Conservation (phyloP, 2,888 invertebrate genomes). For the Drosophila kanekoi region DNA sequence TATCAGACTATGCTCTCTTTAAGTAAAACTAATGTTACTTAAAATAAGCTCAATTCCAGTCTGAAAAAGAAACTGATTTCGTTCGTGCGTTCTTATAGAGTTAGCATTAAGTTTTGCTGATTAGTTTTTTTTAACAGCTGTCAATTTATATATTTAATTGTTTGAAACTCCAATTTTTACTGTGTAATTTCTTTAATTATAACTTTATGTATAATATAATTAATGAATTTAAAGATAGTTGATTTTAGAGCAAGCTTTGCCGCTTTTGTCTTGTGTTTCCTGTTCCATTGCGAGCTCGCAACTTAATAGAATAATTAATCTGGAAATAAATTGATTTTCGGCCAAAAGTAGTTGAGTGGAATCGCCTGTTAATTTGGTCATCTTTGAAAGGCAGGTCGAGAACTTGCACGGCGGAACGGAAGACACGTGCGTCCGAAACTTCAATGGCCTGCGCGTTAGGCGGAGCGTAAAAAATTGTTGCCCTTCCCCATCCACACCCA, state of each 20-base stretch:
- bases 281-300: slow-evolving; percentile 4
- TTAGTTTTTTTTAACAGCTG: neutral
- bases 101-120: neutral
- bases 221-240: neutral
- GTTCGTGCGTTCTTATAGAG: neutral
- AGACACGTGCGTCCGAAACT: slow-evolving; percentile 51
- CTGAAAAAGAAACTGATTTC: too few relatives aligned
- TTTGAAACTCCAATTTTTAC: too few relatives aligned
- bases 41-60: too few relatives aligned
- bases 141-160: neutral
- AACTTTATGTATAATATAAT: neutral
- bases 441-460: slow-evolving; percentile 30
- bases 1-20: too few relatives aligned
- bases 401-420: slow-evolving; percentile 55
- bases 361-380: slow-evolving; percentile 51
- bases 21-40: too few relatives aligned
- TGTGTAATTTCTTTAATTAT: neutral
- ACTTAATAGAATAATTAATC: slow-evolving; percentile 21
- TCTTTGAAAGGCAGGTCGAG: slow-evolving; percentile 11
- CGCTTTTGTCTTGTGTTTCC: slow-evolving; percentile 26
- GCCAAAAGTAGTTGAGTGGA: slow-evolving; percentile 38
- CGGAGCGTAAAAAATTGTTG: slow-evolving; percentile 45
- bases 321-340: slow-evolving; percentile 30
- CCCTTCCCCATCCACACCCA: neutral
- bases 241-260: neutral